Evolutionary conservation across 2,888 invertebrate genomes (phyloP).

Genomic region (Leucophora obtusa): DNA sequence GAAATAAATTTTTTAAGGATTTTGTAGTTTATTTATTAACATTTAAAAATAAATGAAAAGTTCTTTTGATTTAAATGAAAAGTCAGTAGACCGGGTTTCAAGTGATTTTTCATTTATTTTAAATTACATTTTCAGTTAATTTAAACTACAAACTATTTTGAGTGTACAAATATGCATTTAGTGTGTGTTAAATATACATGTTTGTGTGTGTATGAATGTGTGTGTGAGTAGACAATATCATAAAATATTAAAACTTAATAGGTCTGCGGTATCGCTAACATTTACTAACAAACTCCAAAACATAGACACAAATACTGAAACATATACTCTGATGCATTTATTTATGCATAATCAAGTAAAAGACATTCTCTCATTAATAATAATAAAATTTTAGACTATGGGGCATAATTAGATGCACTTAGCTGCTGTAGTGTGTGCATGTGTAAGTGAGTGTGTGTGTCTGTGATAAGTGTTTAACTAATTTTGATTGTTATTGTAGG

Average conservation of each 20-base stretch:
- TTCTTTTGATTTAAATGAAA: no score
- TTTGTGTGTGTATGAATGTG: background rate
- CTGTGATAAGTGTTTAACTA: background rate
- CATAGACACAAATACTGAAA: background rate
- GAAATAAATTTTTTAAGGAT: no score
- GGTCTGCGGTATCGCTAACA: conserved; percentile 24
- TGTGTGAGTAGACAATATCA: conserved; percentile 11
- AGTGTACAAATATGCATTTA: background rate
- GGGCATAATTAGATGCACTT: conserved; percentile 46
- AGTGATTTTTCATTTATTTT: no score
- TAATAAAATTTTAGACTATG: conserved; percentile 19
- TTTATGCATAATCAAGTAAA: background rate
- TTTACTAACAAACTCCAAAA: background rate
- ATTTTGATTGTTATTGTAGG: conserved; percentile 20
- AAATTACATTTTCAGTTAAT: no score
- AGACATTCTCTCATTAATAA: conserved; percentile 23
- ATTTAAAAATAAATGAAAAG: no score
- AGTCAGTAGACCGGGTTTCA: no score
- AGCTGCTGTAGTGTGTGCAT: background rate
- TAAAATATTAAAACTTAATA: conserved; percentile 46
- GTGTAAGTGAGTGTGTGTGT: no score
- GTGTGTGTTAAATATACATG: no score
- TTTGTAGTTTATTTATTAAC: no score
- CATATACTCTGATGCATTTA: background rate
- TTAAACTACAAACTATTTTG: no score